These are phyloP conservation scores for Esox niger DNA, from an alignment of 2,113 vertebrate species.

Conservation along the genomic window DNA sequence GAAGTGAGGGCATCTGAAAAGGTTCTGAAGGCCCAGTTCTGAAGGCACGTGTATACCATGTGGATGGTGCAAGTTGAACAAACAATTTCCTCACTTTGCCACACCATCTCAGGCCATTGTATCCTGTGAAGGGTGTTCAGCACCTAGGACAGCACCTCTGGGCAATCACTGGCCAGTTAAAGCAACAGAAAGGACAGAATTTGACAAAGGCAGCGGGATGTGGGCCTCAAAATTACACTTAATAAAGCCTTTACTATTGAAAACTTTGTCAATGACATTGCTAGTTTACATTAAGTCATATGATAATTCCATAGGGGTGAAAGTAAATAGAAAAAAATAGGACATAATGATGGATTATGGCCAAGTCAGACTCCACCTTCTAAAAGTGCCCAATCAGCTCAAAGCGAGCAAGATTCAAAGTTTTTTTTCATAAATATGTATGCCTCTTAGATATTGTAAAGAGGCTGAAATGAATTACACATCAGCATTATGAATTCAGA, in stretches of 20 bases:
- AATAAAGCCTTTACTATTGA: too few relatives aligned
- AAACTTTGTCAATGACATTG: constrained; percentile 16
- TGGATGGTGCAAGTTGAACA: too few relatives aligned
- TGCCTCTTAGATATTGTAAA: constrained; percentile 61
- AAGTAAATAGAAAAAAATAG: constrained; percentile 6
- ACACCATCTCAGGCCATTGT: too few relatives aligned
- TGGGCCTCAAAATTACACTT: neutral
- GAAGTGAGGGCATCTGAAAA: too few relatives aligned
- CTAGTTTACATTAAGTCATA: constrained; percentile 44
- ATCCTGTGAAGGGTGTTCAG: neutral
- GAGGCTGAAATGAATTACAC: constrained; percentile 60
- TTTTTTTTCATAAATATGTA: constrained; percentile 74
- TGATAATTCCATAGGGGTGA: constrained; percentile 40
- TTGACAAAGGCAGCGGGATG: too few relatives aligned
- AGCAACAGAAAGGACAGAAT: neutral
- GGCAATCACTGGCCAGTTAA: neutral
- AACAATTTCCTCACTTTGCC: too few relatives aligned
- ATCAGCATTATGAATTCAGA: constrained; percentile 61
- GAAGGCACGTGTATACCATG: too few relatives aligned
- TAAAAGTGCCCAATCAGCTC: constrained; percentile 68
- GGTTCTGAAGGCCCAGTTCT: too few relatives aligned
- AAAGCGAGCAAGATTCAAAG: constrained; percentile 61
- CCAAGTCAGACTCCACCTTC: constrained; percentile 43
- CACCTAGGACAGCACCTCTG: neutral
- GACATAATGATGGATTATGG: constrained; percentile 70